Evolutionary conservation across 2,888 invertebrate species (phyloP).

Genomic region (Drosophila cracens): DNA sequence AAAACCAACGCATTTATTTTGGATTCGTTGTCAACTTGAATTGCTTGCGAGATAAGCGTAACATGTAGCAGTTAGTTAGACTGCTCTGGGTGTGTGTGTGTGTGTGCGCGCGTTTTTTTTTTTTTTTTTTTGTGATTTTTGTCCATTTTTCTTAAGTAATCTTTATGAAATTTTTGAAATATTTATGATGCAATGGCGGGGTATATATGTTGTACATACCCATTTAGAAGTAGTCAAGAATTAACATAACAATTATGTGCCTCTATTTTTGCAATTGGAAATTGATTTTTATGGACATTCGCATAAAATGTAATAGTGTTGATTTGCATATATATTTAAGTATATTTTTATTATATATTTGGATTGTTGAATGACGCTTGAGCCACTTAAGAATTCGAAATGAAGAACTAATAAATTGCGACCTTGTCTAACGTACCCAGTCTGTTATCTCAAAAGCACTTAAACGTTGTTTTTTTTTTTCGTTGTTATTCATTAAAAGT

Average conservation of each 20-base stretch:
- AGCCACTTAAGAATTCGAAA: constrained; percentile 10
- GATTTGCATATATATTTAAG: neutral
- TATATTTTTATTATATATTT: neutral
- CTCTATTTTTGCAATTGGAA: neutral
- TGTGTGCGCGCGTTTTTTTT: neutral
- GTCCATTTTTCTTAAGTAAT: neutral
- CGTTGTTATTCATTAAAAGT: neutral
- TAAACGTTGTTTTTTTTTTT: neutral
- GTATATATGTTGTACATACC: neutral
- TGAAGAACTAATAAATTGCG: neutral
- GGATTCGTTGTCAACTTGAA: constrained; percentile 47
- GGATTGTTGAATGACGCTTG: neutral
- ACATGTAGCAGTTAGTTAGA: neutral
- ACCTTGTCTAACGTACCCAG: constrained; percentile 11
- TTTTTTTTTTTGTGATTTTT: neutral
- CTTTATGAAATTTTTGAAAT: neutral
- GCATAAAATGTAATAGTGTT: too few relatives aligned
- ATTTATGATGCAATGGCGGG: neutral
- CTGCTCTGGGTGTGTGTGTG: neutral
- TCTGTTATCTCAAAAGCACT: neutral
- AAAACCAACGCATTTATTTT: neutral
- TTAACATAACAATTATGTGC: neutral
- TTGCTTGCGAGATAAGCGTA: constrained; percentile 44
- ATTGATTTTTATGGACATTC: neutral
- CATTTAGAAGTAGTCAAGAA: neutral